These are phyloP conservation scores for Tiliqua scincoides DNA, from an alignment of 2,113 vertebrate species.

Conservation along the genomic window DNA sequence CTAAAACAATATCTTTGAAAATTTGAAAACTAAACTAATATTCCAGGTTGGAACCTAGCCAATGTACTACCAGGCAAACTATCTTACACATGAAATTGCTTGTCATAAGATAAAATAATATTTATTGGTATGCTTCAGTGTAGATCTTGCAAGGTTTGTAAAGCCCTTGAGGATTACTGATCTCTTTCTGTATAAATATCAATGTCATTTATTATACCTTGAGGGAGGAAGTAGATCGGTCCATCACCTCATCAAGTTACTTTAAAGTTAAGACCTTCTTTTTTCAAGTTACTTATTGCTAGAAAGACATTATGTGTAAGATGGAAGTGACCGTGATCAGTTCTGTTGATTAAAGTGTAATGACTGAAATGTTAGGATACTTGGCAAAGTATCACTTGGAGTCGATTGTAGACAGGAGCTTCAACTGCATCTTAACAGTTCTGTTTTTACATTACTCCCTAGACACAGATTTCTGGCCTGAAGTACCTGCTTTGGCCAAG, in stretches of 20 bases:
- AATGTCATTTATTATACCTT: not conserved
- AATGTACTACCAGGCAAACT: not conserved
- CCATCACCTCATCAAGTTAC: not conserved
- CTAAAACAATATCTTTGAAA: not conserved
- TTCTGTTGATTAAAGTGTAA: not conserved
- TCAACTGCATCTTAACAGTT: not conserved
- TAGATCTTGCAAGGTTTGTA: not conserved
- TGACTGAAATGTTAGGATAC: not conserved
- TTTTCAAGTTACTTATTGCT: not conserved
- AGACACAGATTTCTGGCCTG: not conserved
- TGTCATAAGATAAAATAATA: not conserved
- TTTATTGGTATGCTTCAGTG: not conserved
- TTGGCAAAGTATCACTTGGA: not conserved
- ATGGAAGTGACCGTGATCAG: not conserved
- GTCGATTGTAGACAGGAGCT: too few species aligned
- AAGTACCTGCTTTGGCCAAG: not conserved
- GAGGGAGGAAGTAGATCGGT: not conserved
- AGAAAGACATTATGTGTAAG: conserved; percentile 1
- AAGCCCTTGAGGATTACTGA: not conserved
- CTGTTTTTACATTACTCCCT: not conserved
- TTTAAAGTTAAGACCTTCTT: not conserved
- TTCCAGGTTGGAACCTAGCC: not conserved
- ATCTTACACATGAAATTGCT: not conserved
- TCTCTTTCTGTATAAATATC: not conserved
- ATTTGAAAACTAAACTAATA: not conserved